Base-by-base conservation (phyloP, 2,797 vertebrate species). In the Syngnathus acus region DNA sequence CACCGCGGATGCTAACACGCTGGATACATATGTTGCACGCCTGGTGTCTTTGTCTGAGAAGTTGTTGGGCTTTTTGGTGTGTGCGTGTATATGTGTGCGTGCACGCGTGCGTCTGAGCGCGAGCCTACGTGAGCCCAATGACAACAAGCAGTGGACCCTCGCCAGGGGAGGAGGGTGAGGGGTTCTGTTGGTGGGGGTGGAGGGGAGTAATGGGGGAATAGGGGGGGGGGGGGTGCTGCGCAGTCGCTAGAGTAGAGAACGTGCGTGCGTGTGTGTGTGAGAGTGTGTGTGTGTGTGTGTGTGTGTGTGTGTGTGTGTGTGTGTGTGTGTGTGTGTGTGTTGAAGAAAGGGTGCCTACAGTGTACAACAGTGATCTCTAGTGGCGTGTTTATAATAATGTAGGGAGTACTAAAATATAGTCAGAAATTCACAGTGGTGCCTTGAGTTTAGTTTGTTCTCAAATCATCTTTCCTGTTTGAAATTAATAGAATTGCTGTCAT, bases 1-100 rank as follows among this genome's bases (percentile, higher is more conserved):
- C 83, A 78, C 81, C 68, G 70, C 69, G 77, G 74, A 80, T 69
- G 79, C 68, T 82, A 82, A 89, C 89, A 90, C 74, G 84, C 84
- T 81, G 87, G 76, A 82, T 90, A 92, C 89, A 91, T 89, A 88
- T 90, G 89, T 92, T 89, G 84, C 53, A 55, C 74, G 84, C 79
- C 82, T 83, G 86, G 88, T 85, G 85, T 89, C 89, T 92, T 92
- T 91, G 90, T 92, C 87, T 90, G 89, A 89, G 89, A 89, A 91
- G 89, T 92, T 90, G 88, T 90, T 86, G 82, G 85, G 60, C 9
- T 62, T 62, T 62, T 62, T 61, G 5, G 54, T 40, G 9, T 37
- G n/a, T 39, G 14, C 13, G 26, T 59, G 17, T 39, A 7, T 39
- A 3, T 14, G n/a, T 23, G 40, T 62, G n/a, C 14, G n/a, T 43